Percentiles rank a stretch among this genome's conserved stretches.
These are phyloP conservation scores for Drosophila dives DNA, from an alignment of 2,888 invertebrate species.

Conservation along the genomic window DNA sequence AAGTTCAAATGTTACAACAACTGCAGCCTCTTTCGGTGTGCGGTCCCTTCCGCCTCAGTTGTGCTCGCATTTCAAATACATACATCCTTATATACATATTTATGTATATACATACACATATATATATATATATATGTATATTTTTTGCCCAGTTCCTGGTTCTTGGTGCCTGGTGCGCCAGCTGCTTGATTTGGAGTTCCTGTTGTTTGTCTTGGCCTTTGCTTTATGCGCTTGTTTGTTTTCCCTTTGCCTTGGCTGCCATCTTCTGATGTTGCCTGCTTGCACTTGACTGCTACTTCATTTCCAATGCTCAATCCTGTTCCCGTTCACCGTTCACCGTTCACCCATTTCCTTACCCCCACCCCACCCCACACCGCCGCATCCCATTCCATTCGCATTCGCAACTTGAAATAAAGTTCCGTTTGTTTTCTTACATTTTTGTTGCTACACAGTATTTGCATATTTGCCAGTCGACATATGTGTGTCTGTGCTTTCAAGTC, in stretches of 20 bases:
- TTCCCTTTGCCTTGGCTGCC: conserved; percentile 44
- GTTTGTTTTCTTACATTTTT: conserved; percentile 62
- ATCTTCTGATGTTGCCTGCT: conserved; percentile 31
- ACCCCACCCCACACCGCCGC: too few species aligned
- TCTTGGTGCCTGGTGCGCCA: conserved; percentile 13
- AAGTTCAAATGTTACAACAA: conserved; percentile 52
- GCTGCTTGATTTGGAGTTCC: conserved; percentile 62
- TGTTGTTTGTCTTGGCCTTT: conserved; percentile 60
- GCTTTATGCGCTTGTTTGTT: conserved; percentile 61
- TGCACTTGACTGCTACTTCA: conserved; percentile 66
- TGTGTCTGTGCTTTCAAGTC: not conserved
- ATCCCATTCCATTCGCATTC: not conserved
- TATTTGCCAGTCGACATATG: conserved; percentile 34
- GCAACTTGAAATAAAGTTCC: conserved; percentile 67
- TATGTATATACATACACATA: conserved; percentile 2
- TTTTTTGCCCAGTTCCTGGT: not conserved
- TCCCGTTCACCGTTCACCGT: not conserved
- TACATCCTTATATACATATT: not conserved
- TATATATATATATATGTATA: not conserved
- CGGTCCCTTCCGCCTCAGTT: conserved; percentile 16
- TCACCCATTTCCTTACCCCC: not conserved
- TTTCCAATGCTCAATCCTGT: conserved; percentile 28
- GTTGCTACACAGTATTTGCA: conserved; percentile 56
- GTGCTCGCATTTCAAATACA: conserved; percentile 10
- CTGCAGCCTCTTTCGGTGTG: conserved; percentile 9